Conservation (phyloP, 1,140 invertebrate genomes). For the Leptonema lineaticorne region DNA sequence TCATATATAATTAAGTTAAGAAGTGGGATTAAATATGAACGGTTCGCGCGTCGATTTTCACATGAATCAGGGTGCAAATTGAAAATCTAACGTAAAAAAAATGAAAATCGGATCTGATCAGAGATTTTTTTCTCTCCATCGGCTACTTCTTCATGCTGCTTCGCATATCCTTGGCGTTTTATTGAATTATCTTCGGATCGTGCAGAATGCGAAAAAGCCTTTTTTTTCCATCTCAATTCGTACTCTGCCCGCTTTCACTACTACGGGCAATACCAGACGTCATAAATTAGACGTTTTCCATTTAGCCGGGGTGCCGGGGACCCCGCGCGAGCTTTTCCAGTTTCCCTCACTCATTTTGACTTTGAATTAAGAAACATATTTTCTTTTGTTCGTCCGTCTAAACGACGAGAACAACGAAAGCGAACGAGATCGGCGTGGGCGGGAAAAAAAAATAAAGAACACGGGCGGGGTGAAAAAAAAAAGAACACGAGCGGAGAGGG, state of each 20-base stretch:
- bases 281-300: slow-evolving; percentile 41
- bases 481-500: neutral
- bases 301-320: slow-evolving; percentile 4
- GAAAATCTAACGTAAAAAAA: too few species aligned
- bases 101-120: too few species aligned
- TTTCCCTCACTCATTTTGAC: slow-evolving; percentile 39
- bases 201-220: slow-evolving; percentile 28
- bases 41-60: too few species aligned
- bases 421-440: neutral
- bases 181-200: slow-evolving; percentile 24
- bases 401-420: neutral
- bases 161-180: too few species aligned
- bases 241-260: too few species aligned
- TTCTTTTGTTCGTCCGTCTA: slow-evolving; percentile 41
- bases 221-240: slow-evolving; percentile 34
- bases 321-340: neutral
- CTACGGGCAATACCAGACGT: slow-evolving; percentile 37
- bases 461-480: neutral
- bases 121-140: too few species aligned
- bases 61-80: too few species aligned
- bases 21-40: too few species aligned
- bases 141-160: too few species aligned
- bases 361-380: slow-evolving; percentile 43
- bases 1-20: too few species aligned
- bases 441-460: neutral